phyloP scores from a whole-genome alignment of 2,888 invertebrate species.

The Apamea sordens region DNA sequence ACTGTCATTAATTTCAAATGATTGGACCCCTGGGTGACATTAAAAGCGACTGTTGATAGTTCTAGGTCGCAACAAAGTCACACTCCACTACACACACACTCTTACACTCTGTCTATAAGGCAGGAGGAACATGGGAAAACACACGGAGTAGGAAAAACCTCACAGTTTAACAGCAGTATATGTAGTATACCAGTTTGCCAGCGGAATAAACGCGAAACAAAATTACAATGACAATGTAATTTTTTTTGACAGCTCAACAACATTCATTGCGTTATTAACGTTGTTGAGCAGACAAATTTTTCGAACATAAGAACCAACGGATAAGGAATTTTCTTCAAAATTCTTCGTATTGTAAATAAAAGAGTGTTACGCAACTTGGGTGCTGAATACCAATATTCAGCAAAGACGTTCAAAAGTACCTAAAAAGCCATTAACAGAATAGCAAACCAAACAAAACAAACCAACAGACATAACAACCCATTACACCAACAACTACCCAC shows the following conservation, averaged over 20 bases:
- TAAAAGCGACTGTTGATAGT: neutral
- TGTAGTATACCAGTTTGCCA: neutral
- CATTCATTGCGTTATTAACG: neutral
- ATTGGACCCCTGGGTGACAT: neutral
- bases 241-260: neutral
- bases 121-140: neutral
- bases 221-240: neutral
- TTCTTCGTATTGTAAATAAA: neutral
- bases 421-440: neutral
- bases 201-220: neutral
- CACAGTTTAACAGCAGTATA: too few relatives aligned
- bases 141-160: neutral
- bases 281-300: neutral
- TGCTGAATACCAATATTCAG: neutral
- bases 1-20: neutral
- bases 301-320: neutral
- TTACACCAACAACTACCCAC: constrained; percentile 6
- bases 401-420: neutral
- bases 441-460: neutral
- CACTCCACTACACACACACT: neutral
- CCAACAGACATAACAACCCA: neutral
- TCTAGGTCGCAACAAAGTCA: neutral
- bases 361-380: neutral
- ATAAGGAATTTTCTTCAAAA: neutral
- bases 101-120: neutral